phyloP scores from a whole-genome alignment of 2,797 vertebrate species.

The Ctenosaura bakeri region DNA sequence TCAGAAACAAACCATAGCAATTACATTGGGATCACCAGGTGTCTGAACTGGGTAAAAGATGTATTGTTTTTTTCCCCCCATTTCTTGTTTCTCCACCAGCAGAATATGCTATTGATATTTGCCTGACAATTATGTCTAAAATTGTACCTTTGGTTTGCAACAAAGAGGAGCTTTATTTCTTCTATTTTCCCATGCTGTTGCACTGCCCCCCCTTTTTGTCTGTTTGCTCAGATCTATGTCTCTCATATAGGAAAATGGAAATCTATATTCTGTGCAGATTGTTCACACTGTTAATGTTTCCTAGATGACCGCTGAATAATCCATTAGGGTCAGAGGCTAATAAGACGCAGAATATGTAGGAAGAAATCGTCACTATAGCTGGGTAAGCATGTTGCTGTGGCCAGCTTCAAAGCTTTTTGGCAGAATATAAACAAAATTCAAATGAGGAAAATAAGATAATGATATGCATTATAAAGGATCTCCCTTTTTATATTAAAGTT shows the following conservation, averaged over 20 bases:
- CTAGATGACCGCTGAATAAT: constrained; percentile 62
- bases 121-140: not conserved
- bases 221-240: constrained; percentile 18
- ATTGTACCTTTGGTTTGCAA: constrained; percentile 2
- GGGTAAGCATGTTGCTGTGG: constrained; percentile 43
- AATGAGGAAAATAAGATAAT: constrained; percentile 29
- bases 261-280: constrained; percentile 42
- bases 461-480: constrained; percentile 24
- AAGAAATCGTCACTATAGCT: constrained; percentile 33
- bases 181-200: not conserved
- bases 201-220: not conserved
- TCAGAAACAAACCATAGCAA: not conserved
- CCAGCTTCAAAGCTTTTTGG: constrained; percentile 57
- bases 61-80: not conserved
- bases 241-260: not conserved
- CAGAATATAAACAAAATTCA: constrained; percentile 47
- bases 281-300: constrained; percentile 44
- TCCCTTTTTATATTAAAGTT: constrained; percentile 50
- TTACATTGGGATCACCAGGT: not conserved
- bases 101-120: not conserved
- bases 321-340: constrained; percentile 60
- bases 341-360: constrained; percentile 62
- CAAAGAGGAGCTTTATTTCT: not conserved
- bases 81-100: not conserved
- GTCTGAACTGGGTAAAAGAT: not conserved